Evolutionary conservation across 2,888 invertebrate genomes (phyloP).

Genomic region (Bursaphelenchus okinawaensis): DNA sequence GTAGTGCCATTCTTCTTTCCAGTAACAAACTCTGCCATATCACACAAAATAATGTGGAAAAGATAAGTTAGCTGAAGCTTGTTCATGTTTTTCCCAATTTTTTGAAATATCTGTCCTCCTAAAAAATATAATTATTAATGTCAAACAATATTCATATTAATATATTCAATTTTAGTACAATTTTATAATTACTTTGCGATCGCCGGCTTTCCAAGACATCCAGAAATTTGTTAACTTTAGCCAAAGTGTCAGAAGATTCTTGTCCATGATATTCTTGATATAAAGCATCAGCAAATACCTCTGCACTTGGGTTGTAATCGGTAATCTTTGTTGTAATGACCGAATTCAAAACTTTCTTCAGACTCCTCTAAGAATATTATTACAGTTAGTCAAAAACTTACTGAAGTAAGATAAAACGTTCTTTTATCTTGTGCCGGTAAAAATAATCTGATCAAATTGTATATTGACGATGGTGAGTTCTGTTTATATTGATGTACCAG

Average conservation of each 20-base stretch:
- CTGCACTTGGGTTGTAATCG: neutral
- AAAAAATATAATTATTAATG: neutral
- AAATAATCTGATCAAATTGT: neutral
- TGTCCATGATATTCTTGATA: neutral
- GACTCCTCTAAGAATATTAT: neutral
- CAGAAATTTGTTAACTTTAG: neutral
- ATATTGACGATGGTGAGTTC: neutral
- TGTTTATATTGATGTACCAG: constrained; percentile 1
- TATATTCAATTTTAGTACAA: neutral
- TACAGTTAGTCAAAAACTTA: neutral
- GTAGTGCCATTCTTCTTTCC: neutral
- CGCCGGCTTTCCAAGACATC: neutral
- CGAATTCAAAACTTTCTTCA: neutral
- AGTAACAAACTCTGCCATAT: neutral
- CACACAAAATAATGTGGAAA: constrained; percentile 2
- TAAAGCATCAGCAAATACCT: constrained; percentile 1
- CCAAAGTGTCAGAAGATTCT: neutral
- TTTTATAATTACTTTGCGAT: neutral
- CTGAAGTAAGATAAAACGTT: neutral
- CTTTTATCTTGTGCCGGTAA: constrained; percentile 2
- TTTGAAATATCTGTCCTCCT: neutral
- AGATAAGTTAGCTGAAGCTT: neutral
- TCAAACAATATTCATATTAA: neutral
- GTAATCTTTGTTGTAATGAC: neutral
- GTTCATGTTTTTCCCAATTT: neutral